A percentile compares a stretch with the other conserved stretches of the same genome.
Evolutionary conservation across 2,113 vertebrate genomes (phyloP).

Genomic region (Tenrec ecaudatus): DNA sequence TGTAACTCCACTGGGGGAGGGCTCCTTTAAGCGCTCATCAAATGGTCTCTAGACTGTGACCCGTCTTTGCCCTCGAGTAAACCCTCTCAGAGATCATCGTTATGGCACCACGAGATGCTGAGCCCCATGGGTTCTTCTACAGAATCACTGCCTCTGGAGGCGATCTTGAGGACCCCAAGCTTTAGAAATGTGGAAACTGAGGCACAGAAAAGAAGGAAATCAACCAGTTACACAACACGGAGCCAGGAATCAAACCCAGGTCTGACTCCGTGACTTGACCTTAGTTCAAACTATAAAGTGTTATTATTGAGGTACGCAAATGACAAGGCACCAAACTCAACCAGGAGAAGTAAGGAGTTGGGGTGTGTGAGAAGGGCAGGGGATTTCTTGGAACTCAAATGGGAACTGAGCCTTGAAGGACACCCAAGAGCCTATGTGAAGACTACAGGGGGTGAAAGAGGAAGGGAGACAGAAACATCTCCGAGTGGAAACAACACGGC

Average conservation of each 20-base stretch:
- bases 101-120: background rate
- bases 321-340: no score
- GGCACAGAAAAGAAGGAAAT: conserved; percentile 14
- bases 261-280: background rate
- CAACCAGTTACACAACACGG: background rate
- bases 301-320: no score
- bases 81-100: background rate
- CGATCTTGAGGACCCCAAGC: background rate
- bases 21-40: background rate
- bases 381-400: background rate
- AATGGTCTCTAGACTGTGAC: conserved; percentile 6
- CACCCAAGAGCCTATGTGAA: background rate
- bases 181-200: conserved; percentile 35
- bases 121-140: background rate
- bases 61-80: background rate
- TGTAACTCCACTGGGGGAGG: background rate
- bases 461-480: background rate
- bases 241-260: background rate
- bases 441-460: background rate
- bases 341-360: background rate
- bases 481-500: background rate
- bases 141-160: background rate
- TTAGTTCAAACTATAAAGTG: background rate
- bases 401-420: background rate
- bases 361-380: background rate